phyloP scores from a whole-genome alignment of 2,113 vertebrate genomes.

The Vidua chalybeata region DNA sequence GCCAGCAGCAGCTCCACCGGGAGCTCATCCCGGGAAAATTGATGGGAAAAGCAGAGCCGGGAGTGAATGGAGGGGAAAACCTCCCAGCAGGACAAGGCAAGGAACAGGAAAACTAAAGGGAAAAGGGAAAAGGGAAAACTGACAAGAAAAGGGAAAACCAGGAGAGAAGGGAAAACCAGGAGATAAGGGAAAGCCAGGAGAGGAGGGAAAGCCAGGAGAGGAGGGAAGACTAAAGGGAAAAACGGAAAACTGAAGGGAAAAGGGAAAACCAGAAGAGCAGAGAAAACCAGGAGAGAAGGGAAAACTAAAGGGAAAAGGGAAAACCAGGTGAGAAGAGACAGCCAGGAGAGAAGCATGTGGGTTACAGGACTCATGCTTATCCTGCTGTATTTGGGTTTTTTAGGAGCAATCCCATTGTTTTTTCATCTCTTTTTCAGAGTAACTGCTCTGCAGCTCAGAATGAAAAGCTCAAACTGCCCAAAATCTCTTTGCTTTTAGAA shows the following conservation, averaged over 20 bases:
- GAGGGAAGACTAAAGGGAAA: no score
- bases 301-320: no score
- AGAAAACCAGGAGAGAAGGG: no score
- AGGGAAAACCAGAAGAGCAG: not conserved
- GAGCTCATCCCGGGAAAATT: not conserved
- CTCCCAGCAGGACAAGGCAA: not conserved
- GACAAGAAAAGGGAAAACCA: not conserved
- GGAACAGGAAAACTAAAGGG: not conserved
- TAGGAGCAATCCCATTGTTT: accelerated
- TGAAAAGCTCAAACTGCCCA: not conserved
- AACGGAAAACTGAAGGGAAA: not conserved
- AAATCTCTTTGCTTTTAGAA: not conserved
- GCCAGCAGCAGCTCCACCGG: not conserved
- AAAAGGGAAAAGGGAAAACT: not conserved
- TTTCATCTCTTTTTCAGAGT: not conserved
- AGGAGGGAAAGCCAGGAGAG: no score
- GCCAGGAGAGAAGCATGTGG: accelerated
- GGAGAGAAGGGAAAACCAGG: not conserved
- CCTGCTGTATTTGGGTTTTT: not conserved
- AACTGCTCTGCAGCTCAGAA: not conserved
- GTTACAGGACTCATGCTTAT: not conserved
- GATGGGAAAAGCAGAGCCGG: not conserved
- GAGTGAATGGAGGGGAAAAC: not conserved
- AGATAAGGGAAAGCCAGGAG: no score
- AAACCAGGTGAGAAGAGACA: no score